Conservation (phyloP, 2,888 invertebrate genomes). For the Spicauda simplicius region DNA sequence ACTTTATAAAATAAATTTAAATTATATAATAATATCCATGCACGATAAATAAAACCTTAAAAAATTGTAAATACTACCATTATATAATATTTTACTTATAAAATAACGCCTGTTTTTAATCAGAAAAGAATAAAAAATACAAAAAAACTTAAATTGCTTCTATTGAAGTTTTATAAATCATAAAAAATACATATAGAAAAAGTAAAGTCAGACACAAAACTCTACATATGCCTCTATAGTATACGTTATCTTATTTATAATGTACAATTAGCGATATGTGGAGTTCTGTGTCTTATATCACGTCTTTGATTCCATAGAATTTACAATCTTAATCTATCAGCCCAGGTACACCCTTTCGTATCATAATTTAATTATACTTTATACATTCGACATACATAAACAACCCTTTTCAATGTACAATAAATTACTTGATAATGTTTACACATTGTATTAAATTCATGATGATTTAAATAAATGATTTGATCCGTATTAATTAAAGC, state of each 20-base stretch:
- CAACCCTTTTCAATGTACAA: constrained; percentile 58
- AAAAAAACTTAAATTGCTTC: too few species aligned
- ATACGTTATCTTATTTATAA: constrained; percentile 24
- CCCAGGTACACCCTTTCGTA: constrained; percentile 31
- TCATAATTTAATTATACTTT: constrained; percentile 40
- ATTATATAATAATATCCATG: neutral
- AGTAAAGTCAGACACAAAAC: constrained; percentile 20
- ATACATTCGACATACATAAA: constrained; percentile 40
- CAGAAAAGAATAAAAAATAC: too few species aligned
- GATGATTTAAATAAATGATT: constrained; percentile 19
- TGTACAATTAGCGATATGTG: neutral
- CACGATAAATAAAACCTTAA: neutral
- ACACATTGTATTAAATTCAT: constrained; percentile 26
- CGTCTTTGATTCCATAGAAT: constrained; percentile 13
- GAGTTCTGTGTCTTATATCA: constrained; percentile 16
- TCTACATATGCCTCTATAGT: constrained; percentile 6
- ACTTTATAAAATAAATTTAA: neutral
- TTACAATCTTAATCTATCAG: constrained; percentile 31
- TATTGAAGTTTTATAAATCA: neutral
- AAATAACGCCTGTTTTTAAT: too few species aligned
- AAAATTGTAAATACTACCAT: neutral
- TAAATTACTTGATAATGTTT: constrained; percentile 51
- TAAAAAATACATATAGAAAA: constrained; percentile 12
- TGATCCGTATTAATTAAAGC: constrained; percentile 8
- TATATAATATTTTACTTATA: neutral